phyloP scores from a whole-genome alignment of 2,888 invertebrate species.

The Pammene aurita region DNA sequence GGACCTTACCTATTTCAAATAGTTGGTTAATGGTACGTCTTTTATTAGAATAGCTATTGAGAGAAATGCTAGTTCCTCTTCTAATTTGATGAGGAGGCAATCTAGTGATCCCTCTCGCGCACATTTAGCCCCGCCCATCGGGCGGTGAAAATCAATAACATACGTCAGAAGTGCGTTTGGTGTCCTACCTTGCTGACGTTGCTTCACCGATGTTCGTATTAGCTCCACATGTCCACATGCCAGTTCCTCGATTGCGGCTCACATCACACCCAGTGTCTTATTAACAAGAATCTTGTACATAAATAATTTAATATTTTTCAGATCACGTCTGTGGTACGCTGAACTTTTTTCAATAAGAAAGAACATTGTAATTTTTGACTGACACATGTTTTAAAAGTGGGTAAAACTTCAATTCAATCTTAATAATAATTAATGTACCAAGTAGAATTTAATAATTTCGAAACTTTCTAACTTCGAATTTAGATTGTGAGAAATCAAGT shows the following conservation, averaged over 20 bases:
- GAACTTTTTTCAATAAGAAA: constrained; percentile 15
- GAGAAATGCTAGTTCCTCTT: constrained; percentile 76
- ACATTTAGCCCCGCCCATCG: constrained; percentile 77
- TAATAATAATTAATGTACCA: neutral
- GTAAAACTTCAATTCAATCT: constrained; percentile 22
- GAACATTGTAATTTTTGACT: constrained; percentile 27
- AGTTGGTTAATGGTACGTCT: constrained; percentile 81
- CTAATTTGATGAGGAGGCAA: constrained; percentile 79
- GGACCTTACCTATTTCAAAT: constrained; percentile 79
- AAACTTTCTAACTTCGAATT: constrained; percentile 1
- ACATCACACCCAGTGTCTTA: constrained; percentile 6
- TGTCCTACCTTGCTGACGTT: constrained; percentile 77
- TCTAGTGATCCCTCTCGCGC: constrained; percentile 82
- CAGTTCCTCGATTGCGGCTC: neutral
- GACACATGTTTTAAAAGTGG: constrained; percentile 15
- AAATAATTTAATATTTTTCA: constrained; percentile 10
- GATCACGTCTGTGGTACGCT: constrained; percentile 11
- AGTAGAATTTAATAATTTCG: neutral
- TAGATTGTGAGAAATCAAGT: constrained; percentile 6
- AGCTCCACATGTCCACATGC: constrained; percentile 51
- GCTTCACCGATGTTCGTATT: constrained; percentile 54
- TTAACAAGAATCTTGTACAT: neutral
- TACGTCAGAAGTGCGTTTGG: constrained; percentile 80
- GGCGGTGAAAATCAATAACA: constrained; percentile 82
- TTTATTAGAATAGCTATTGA: constrained; percentile 79